Base-by-base conservation (phyloP, 1,140 invertebrate genomes). In the Harlomillsia oculata region DNA sequence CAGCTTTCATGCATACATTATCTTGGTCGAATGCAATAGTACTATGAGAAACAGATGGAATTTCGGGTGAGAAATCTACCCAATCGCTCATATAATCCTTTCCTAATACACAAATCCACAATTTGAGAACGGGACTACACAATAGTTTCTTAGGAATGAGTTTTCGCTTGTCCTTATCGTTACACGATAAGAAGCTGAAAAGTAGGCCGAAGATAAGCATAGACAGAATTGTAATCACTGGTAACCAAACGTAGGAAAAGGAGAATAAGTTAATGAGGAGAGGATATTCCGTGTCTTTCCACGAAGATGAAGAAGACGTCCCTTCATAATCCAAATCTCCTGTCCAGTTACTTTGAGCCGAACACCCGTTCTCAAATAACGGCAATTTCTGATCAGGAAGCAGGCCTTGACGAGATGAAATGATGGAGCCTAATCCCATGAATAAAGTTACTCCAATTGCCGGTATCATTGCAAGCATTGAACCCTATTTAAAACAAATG, bases 391-490 rank as follows among this genome's bases (percentile, higher is more conserved):
- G 55, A 37, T 58, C 34, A 1, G 60, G 56, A 14, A 62, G 40
- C 4, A 26, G 26, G 1, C 37, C 16, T 2, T 51, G 25, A 29
- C 53, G 49, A 29, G 55, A 55, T 13, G 50, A 26, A 9, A 62
- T 20, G 13, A 62, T 58, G 25, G 50, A 53, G 9, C 60, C 60
- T 34, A 62, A 29, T n/a, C 60, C 60, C 14, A 57, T 51, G n/a
- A 58, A 51, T 2, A 58, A n/a, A 32, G 56, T 58, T 6, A 58
- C 23, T 5, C 18, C 25, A 21, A 58, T 23, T 13, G 56, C 41
- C 25, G 46, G 49, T 37, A 58, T 21, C 14, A n/a, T 28, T 0
- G 48, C 56, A 11, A 58, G 25, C 18, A 58, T 23, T n/a, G 40
- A 51, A 1, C 56, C 56, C 48, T 52, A 23, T 2, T 16, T n/a